Evolutionary conservation across 2,113 vertebrate genomes (phyloP).

Genomic region (Excalfactoria chinensis): DNA sequence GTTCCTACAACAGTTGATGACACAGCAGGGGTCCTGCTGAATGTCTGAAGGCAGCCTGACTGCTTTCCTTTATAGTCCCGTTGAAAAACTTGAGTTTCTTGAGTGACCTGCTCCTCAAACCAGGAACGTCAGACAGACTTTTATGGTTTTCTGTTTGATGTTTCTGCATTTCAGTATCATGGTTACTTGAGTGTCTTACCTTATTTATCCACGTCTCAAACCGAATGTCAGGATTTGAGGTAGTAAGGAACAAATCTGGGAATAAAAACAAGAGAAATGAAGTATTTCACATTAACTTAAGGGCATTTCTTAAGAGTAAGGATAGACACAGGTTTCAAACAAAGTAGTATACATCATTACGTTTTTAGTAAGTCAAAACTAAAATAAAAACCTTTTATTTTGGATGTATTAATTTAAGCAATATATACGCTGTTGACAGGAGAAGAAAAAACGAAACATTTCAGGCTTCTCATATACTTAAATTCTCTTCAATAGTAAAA

Average conservation of each 20-base stretch:
- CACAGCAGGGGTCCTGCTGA: conserved; percentile 47
- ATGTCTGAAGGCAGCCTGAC: conserved; percentile 47
- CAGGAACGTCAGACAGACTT: not conserved
- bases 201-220: conserved; percentile 87
- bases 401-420: not conserved
- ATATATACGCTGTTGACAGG: not conserved
- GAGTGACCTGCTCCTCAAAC: not conserved
- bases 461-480: not conserved
- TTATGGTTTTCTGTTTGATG: not conserved
- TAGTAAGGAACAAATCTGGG: conserved; percentile 88
- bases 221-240: conserved; percentile 31
- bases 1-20: conserved; percentile 54
- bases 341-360: not conserved
- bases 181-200: conserved; percentile 74
- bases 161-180: not conserved
- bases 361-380: not conserved
- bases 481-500: not conserved
- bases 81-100: conserved; percentile 2
- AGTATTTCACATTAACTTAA: not conserved
- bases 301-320: not conserved
- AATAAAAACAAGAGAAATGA: conserved; percentile 30
- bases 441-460: not conserved
- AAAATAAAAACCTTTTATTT: not conserved
- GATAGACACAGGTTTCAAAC: not conserved
- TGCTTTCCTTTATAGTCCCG: conserved; percentile 55